Evolutionary conservation across 2,888 invertebrate species (phyloP), one percentile per base, ranked within the genome.

Genomic region (Platynereis dumerilii): DNA sequence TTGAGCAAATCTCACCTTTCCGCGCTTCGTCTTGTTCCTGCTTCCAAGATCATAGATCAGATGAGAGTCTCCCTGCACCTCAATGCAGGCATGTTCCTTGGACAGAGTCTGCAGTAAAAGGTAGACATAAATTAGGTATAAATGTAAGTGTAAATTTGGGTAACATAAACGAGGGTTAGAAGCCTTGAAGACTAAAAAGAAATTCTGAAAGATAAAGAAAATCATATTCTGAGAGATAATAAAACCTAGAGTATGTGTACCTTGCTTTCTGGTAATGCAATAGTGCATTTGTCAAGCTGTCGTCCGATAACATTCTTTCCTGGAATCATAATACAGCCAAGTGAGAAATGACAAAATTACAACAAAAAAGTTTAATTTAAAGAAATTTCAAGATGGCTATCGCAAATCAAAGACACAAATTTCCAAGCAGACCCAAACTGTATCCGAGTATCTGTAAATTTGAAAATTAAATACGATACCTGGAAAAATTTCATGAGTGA

Each of bases 51-150:
- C 87, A 73, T 80, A 85, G 26, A 88, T 79, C 70, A 87, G 81
- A 57, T 83, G 80, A 12, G 76, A 69, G 17, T 79, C 78, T 15
- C 75, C 74, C 52, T 73, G 73, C 0, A 85, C 84, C 71, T 87
- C 86, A 60, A 87, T 86, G 66, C 86, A 85, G 15, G 87, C 87
- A 78, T 87, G 87, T 58, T 82, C 77, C 68, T 84, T 84, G 0
- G 87, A 87, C 20, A 87, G 76, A 0, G 85, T 83, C 87, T 87
- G 79, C 39, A 10, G 22, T 26, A 20, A 27, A 27, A 24, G n/a
- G 48, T 48, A 17, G 42, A 42, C 12, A 42, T 10, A 42, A 17
- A 42, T 42, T 42, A 42, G 17, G 42, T 10, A 10, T 12, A 17
- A 42, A 17, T 42, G 42, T 17, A 12, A 42, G 10, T 42, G 17